Evolutionary conservation across 1,140 invertebrate species (phyloP), one percentile per base, ranked within the genome.

Genomic region (Cydia amplana): DNA sequence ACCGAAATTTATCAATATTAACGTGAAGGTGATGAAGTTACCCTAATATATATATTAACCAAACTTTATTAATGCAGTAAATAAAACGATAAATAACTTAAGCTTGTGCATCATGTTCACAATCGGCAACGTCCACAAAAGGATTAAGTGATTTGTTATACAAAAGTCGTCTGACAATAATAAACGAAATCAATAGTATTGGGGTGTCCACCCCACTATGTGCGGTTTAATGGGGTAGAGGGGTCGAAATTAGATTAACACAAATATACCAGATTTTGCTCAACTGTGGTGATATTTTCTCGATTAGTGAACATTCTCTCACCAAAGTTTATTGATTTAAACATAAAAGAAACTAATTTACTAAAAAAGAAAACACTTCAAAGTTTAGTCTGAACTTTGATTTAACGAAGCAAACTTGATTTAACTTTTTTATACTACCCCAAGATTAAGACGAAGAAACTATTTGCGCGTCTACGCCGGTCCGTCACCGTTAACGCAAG

Each of bases 111-210:
- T 60, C 55, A 40, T 70, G 28, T 70, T 70, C 7, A 70, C 65
- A 70, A 70, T 70, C n/a, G 36, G 36, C 64, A 36, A 28, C 64
- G 28, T n/a, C 10, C 28, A 70, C 65, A 70, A 70, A 70, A 70
- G 65, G 65, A 70, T 70, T 70, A 70, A 70, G 65, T 70, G 65
- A 70, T 70, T 70, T 70, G 65, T 70, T 70, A 70, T 18, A 70
- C 32, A 70, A 70, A 32, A 32, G 32, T 70, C 32, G 28, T 70
- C 65, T 36, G 65, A 70, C 28, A 7, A 43, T 70, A 36, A 70
- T 70, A 70, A 40, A 70, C 9, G 16, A 40, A 70, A 70, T 70
- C 28, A 70, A 36, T 70, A 70, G 65, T 70, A 43, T 43, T 70
- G 32, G 65, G 65, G 65, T 67, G 25, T 18, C 32, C 65, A 70